These are phyloP conservation scores for Conus ventricosus DNA, from an alignment of 1,140 invertebrate species.

Conservation along the genomic window DNA sequence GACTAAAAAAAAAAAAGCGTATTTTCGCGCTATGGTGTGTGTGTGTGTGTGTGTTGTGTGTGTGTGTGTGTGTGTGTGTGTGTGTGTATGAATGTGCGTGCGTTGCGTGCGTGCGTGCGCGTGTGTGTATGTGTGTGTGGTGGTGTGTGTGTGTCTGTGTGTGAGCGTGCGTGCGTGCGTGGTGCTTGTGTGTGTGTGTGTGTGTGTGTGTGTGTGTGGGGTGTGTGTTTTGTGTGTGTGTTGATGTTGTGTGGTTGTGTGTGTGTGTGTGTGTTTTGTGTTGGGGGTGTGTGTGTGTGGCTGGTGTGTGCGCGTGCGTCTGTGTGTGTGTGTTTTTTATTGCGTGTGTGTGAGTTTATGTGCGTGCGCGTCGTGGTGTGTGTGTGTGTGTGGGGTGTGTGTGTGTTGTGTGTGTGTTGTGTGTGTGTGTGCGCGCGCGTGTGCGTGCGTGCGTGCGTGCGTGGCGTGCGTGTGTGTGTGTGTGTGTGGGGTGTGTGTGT, in stretches of 20 bases:
- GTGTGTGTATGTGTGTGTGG: neutral
- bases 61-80: neutral
- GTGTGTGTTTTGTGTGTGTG: neutral
- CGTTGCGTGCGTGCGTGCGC: too few relatives aligned
- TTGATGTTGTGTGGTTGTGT: neutral
- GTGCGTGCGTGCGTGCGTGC: neutral
- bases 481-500: neutral
- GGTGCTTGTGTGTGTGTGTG: neutral
- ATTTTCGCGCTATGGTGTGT: too few relatives aligned
- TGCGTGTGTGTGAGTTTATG: too few relatives aligned
- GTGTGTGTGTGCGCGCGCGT: too few relatives aligned
- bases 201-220: neutral
- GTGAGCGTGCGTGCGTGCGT: too few relatives aligned
- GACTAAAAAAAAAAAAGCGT: too few relatives aligned
- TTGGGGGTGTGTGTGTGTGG: constrained; percentile 7
- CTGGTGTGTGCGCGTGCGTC: too few relatives aligned
- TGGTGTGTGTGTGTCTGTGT: neutral
- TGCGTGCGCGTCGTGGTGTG: neutral
- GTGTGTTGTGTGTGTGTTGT: too few relatives aligned
- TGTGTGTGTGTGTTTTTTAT: too few relatives aligned
- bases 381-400: neutral
- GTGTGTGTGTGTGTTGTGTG: neutral
- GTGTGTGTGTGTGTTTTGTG: constrained; percentile 32
- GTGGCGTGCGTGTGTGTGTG: neutral
- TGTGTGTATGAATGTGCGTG: too few relatives aligned